These are phyloP conservation scores for Microtus ochrogaster DNA, from an alignment of 2,113 vertebrate genomes.

Conservation along the genomic window DNA sequence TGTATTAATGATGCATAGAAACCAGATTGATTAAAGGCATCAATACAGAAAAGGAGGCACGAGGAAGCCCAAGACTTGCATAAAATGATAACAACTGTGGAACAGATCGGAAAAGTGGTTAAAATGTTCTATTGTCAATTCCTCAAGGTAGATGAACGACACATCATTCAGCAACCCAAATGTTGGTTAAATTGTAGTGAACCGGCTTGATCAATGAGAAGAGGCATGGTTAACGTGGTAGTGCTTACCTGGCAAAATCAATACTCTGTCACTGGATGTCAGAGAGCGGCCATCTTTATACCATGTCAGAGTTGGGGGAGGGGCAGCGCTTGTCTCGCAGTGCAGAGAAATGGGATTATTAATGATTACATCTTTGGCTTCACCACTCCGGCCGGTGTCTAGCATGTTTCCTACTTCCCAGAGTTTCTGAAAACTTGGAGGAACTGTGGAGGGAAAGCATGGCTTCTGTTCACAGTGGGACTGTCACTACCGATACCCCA, in stretches of 20 bases:
- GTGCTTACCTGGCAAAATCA: slow-evolving; percentile 93
- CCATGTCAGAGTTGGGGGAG: slow-evolving; percentile 95
- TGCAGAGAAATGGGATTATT: slow-evolving; percentile 95
- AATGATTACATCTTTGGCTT: slow-evolving; percentile 92
- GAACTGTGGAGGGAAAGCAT: slow-evolving; percentile 87
- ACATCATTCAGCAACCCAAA: not conserved
- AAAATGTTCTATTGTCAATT: not conserved
- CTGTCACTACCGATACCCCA: not conserved
- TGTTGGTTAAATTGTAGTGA: not conserved
- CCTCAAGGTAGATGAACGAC: not conserved
- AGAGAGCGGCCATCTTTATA: slow-evolving; percentile 92
- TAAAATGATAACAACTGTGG: not conserved
- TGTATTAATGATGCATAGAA: slow-evolving; percentile 19
- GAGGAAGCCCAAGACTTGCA: not conserved
- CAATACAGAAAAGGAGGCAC: not conserved
- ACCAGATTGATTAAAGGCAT: not conserved
- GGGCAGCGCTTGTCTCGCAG: slow-evolving; percentile 96
- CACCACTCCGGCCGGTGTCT: slow-evolving; percentile 84
- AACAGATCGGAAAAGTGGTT: not conserved
- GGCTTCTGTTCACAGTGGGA: not conserved
- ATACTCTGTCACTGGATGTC: slow-evolving; percentile 91
- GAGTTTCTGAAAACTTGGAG: slow-evolving; percentile 93
- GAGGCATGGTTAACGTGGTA: not conserved
- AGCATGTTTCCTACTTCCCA: slow-evolving; percentile 86
- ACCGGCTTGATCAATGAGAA: not conserved